These are phyloP conservation scores for Apocheima hispidaria DNA, from an alignment of 2,888 invertebrate species.

Conservation along the genomic window DNA sequence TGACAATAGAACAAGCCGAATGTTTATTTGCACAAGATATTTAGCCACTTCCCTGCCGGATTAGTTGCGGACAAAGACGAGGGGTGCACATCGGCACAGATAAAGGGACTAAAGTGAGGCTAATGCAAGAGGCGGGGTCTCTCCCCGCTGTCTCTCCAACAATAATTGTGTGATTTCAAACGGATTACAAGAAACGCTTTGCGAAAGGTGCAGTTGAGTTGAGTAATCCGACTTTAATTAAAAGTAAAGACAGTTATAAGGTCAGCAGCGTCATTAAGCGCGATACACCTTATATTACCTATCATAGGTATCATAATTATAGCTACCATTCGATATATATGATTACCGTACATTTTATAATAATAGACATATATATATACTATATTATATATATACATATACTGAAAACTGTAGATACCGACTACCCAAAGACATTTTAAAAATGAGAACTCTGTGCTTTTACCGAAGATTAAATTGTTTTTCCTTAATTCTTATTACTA, in stretches of 20 bases:
- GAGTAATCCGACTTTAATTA: constrained; percentile 48
- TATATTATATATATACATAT: too few species aligned
- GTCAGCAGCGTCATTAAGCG: constrained; percentile 13
- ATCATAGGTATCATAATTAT: too few species aligned
- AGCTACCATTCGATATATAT: too few species aligned
- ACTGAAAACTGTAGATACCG: too few species aligned
- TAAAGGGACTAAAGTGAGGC: constrained; percentile 67
- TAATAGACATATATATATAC: too few species aligned
- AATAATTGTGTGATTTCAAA: constrained; percentile 77
- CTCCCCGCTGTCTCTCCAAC: constrained; percentile 55
- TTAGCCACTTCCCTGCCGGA: constrained; percentile 84
- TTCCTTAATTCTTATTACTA: too few species aligned
- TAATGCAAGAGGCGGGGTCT: constrained; percentile 79
- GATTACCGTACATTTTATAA: too few species aligned
- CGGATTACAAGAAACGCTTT: constrained; percentile 65
- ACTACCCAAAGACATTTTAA: too few species aligned
- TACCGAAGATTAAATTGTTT: too few species aligned
- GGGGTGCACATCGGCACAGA: constrained; percentile 69
- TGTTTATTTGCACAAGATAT: constrained; percentile 86
- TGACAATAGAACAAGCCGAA: constrained; percentile 77
- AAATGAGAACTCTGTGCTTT: too few species aligned
- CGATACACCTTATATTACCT: too few species aligned
- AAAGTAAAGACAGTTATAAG: constrained; percentile 33
- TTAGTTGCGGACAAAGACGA: constrained; percentile 77
- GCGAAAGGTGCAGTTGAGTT: constrained; percentile 45